phyloP scores from a whole-genome alignment of 2,888 invertebrate genomes.

The Synergus japonicus region DNA sequence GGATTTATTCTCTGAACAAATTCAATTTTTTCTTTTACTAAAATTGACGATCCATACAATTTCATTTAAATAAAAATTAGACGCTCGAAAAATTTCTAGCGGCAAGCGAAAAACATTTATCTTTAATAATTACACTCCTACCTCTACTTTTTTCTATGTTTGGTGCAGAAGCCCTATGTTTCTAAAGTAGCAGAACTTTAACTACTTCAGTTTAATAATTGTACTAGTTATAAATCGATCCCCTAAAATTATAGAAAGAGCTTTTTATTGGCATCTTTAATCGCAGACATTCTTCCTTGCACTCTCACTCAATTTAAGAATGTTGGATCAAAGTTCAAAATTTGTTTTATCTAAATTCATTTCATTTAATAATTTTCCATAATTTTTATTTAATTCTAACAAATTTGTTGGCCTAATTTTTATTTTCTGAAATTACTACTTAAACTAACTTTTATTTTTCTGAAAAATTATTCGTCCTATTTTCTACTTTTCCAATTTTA shows the following conservation, averaged over 20 bases:
- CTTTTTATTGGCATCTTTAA: slow-evolving; percentile 15
- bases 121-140: not conserved
- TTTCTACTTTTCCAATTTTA: too few species aligned
- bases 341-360: too few species aligned
- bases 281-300: not conserved
- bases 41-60: slow-evolving; percentile 11
- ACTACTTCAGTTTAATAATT: slow-evolving; percentile 32
- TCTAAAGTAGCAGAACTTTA: slow-evolving; percentile 24
- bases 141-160: not conserved
- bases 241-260: not conserved
- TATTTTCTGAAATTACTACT: too few species aligned
- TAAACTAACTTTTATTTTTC: too few species aligned
- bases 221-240: slow-evolving; percentile 23
- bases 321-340: slow-evolving; percentile 1
- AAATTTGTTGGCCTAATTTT: too few species aligned
- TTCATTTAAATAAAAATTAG: not conserved
- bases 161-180: slow-evolving; percentile 32
- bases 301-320: not conserved
- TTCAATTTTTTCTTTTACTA: slow-evolving; percentile 3
- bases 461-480: too few species aligned
- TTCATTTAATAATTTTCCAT: too few species aligned
- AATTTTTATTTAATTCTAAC: too few species aligned
- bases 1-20: not conserved
- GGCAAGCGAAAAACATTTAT: slow-evolving; percentile 10
- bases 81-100: not conserved